Percentiles rank a stretch among this genome's conserved stretches.
These are phyloP conservation scores for Ispidina picta DNA, from an alignment of 2,797 vertebrate species.

Conservation along the genomic window DNA sequence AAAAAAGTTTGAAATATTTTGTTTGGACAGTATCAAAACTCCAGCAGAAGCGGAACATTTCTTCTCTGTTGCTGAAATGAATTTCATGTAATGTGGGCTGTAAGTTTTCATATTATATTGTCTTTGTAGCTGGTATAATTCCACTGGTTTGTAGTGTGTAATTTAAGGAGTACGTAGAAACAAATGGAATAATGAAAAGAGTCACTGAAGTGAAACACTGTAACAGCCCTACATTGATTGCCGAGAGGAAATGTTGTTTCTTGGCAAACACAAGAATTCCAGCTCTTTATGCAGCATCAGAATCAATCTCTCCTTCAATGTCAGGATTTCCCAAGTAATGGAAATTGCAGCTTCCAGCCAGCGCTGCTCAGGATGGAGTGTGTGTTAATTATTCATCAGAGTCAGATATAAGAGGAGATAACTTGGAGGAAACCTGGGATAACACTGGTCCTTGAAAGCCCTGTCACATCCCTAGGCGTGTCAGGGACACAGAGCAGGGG, in stretches of 20 bases:
- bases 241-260: neutral
- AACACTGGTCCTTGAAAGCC: neutral
- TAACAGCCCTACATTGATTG: neutral
- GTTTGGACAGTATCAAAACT: neutral
- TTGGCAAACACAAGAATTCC: neutral
- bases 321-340: slow-evolving; percentile 18
- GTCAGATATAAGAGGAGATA: neutral
- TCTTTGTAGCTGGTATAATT: neutral
- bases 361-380: neutral
- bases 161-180: neutral
- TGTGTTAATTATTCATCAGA: neutral
- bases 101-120: neutral
- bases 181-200: neutral
- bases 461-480: neutral
- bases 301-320: neutral
- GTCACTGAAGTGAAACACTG: neutral
- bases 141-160: rapidly evolving
- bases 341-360: neutral
- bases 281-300: neutral
- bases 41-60: neutral
- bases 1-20: slow-evolving; percentile 10
- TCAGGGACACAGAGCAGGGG: rapidly evolving
- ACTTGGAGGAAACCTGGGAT: neutral
- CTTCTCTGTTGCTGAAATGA: neutral
- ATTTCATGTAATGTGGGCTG: rapidly evolving